Conservation (phyloP, 2,797 vertebrate species). For the Sebastes kiyomatsui region DNA sequence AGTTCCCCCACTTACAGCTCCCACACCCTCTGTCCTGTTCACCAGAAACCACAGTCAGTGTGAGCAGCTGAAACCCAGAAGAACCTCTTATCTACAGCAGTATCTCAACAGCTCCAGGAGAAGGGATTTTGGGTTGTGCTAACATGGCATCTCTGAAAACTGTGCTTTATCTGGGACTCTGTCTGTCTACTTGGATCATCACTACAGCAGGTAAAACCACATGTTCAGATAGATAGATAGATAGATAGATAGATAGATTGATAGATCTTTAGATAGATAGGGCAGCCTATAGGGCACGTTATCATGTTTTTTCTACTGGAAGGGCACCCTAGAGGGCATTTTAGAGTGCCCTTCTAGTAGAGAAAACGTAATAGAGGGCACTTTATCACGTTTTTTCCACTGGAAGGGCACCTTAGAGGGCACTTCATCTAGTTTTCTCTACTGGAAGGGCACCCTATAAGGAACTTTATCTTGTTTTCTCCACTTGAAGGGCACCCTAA, state of each 20-base stretch:
- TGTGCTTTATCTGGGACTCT: conserved; percentile 34
- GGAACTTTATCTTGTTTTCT: too few relatives aligned
- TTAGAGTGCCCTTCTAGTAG: too few relatives aligned
- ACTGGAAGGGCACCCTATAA: too few relatives aligned
- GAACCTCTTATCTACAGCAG: neutral
- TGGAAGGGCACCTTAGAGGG: too few relatives aligned
- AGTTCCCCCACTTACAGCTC: neutral
- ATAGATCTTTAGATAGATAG: neutral
- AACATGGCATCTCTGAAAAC: conserved; percentile 39
- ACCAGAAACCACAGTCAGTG: neutral
- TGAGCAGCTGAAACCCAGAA: neutral
- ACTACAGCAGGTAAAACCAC: conserved; percentile 51
- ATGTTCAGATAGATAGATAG: neutral
- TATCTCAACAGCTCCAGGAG: neutral
- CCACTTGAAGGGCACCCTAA: too few relatives aligned
- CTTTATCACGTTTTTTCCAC: too few relatives aligned
- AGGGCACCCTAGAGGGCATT: too few relatives aligned
- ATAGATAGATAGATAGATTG: neutral
- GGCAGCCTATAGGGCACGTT: too few relatives aligned
- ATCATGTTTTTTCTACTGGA: too few relatives aligned
- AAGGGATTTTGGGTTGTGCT: neutral
- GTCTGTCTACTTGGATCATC: conserved; percentile 25
- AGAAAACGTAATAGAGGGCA: too few relatives aligned
- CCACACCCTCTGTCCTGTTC: neutral
- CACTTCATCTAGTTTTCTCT: too few relatives aligned